Base-by-base conservation (phyloP, 2,113 vertebrate species). In the Ardeotis arabs region DNA sequence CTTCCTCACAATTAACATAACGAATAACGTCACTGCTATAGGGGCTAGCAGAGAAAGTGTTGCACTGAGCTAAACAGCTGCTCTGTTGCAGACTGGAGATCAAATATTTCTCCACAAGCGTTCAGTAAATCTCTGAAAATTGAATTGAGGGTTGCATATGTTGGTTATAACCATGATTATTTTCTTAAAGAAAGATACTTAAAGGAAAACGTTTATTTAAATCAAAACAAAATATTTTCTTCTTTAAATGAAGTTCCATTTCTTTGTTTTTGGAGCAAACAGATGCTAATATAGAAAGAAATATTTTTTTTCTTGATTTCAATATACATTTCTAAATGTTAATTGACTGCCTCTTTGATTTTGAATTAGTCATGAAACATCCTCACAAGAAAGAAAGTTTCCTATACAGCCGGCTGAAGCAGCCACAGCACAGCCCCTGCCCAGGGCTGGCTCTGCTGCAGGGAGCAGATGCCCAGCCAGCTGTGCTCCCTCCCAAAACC, bases 191-290 rank as follows among this genome's bases (percentile, higher is more conserved):
- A 44, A 64, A 80, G 68, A 67, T 9, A 45, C 10, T 66, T 17
- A 28, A 37, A 85, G 66, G 50, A 66, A 95, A 90, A 89, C 39
- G 1, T 81, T 93, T 75, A 60, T 84, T 93, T 27, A 86, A 63
- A 88, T 90, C 2, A 55, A 84, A 85, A 18, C 35, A 80, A 91
- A 73, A 29, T 66, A 49, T 67, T 96, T 85, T 84, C 31, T 75
- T 77, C 75, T 92, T 84, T 84, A 39, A 4, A n/a, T 45, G 13
- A 69, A 85, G 39, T 56, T 84, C 28, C 1, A 35, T 69, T 76
- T 50, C 47, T 70, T 88, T 8, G 1, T 8, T 95, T 94, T 66
- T 52, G 70, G 83, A 92, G 63, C 23, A 89, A 91, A 64, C 19
- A 77, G 66, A 88, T 70, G 39, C 14, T 67, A 88, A 80, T 50